These are phyloP conservation scores for Synanthedon formicaeformis DNA, from an alignment of 2,888 invertebrate genomes.

Conservation along the genomic window DNA sequence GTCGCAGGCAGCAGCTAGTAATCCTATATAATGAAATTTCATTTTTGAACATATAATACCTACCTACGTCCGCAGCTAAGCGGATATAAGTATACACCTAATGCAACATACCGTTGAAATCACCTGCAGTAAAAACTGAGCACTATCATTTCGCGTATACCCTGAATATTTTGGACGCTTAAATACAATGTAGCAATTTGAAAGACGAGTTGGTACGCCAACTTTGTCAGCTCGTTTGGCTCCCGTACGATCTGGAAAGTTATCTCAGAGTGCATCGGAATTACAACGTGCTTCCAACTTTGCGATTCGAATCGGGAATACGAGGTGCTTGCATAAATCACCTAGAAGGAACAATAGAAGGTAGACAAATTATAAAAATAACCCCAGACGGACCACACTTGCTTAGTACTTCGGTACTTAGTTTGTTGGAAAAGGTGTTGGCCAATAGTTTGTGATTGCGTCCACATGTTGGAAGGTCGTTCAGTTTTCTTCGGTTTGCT, in stretches of 20 bases:
- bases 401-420: too few species aligned
- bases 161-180: conserved; percentile 6
- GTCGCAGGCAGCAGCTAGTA: too few species aligned
- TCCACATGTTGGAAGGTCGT: too few species aligned
- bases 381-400: too few species aligned
- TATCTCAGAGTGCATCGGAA: conserved; percentile 60
- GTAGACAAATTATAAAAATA: too few species aligned
- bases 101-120: not conserved
- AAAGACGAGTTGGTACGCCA: conserved; percentile 24
- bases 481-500: too few species aligned
- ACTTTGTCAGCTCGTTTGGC: conserved; percentile 59
- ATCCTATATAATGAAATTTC: too few species aligned
- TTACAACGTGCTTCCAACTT: conserved; percentile 55
- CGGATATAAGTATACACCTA: not conserved
- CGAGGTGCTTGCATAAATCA: conserved; percentile 18
- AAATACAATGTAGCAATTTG: conserved; percentile 29
- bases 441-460: too few species aligned
- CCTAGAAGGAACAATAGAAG: conserved; percentile 24
- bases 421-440: too few species aligned
- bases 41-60: too few species aligned
- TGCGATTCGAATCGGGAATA: conserved; percentile 42
- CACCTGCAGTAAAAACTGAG: conserved; percentile 1
- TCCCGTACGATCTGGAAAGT: conserved; percentile 45
- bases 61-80: too few species aligned
- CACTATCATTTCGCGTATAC: conserved; percentile 19